Conservation (phyloP, 2,113 vertebrate species). For the Baryphthengus martii region DNA sequence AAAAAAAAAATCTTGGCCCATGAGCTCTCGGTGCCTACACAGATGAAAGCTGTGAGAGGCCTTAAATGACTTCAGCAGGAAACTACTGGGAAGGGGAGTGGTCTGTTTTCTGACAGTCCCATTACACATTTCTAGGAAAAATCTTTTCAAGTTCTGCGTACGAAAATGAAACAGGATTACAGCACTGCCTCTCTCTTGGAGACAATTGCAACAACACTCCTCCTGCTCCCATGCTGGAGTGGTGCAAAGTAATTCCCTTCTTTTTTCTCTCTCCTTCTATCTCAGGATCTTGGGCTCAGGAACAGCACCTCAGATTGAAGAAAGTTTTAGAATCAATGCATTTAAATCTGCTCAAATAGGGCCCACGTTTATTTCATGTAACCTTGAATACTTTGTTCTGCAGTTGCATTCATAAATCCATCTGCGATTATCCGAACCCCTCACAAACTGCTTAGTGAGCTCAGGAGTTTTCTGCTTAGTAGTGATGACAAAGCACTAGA, state of each 20-base stretch:
- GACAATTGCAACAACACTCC: conserved; percentile 2
- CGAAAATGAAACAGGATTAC: conserved; percentile 37
- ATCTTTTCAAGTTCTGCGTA: conserved; percentile 47
- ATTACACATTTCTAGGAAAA: conserved; percentile 55
- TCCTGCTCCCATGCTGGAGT: background rate
- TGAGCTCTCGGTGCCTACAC: background rate
- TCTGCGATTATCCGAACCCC: background rate
- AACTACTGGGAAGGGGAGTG: conserved; percentile 60
- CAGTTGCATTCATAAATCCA: background rate
- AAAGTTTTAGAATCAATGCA: background rate
- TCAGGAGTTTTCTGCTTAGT: conserved; percentile 23
- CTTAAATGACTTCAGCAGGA: conserved; percentile 62
- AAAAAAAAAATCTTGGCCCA: conserved; percentile 19
- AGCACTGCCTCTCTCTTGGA: conserved; percentile 37
- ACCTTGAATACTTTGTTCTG: background rate
- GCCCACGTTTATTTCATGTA: background rate
- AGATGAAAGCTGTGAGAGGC: conserved; percentile 58
- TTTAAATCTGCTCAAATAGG: background rate
- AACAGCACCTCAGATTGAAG: background rate
- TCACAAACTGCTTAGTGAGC: background rate
- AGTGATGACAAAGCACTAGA: background rate
- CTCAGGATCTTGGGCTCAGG: background rate
- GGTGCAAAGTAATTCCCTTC: background rate
- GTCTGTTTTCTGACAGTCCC: conserved; percentile 63
- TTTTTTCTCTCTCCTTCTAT: background rate